Conservation (phyloP, 2,888 invertebrate genomes). For the Epistrophe grossulariae region DNA sequence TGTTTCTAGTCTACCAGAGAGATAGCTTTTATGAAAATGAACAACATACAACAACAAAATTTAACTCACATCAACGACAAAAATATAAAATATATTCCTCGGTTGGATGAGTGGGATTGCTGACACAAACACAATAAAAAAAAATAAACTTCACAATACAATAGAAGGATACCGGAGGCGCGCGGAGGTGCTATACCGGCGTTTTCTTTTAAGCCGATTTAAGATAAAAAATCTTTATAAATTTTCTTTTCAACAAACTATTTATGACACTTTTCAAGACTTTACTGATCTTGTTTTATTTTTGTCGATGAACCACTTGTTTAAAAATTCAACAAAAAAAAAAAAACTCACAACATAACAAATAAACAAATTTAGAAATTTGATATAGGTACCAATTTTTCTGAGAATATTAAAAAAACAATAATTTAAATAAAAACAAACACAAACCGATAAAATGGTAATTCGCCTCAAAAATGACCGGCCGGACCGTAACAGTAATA, state of each 20-base stretch:
- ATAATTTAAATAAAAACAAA: conserved; percentile 7
- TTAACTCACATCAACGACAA: conserved; percentile 10
- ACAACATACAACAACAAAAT: neutral
- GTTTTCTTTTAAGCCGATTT: conserved; percentile 27
- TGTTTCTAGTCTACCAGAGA: neutral
- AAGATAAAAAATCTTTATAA: conserved; percentile 11
- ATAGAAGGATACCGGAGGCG: conserved; percentile 2
- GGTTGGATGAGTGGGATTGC: conserved; percentile 4
- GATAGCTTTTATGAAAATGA: conserved; percentile 1
- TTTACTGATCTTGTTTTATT: conserved; percentile 1
- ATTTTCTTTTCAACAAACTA: conserved; percentile 18
- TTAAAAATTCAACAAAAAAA: neutral
- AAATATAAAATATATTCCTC: conserved; percentile 13
- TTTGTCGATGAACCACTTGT: conserved; percentile 10
- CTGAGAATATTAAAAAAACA: neutral
- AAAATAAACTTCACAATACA: neutral
- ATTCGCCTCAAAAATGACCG: conserved; percentile 29
- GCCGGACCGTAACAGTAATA: neutral
- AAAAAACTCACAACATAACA: neutral
- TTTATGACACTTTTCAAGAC: conserved; percentile 36
- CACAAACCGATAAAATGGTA: conserved; percentile 12
- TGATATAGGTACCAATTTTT: conserved; percentile 33
- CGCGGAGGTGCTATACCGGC: neutral
- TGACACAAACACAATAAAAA: conserved; percentile 16
- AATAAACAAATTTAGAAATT: conserved; percentile 22